Evolutionary conservation across 2,113 vertebrate species (phyloP).

Genomic region (Mastomys coucha): DNA sequence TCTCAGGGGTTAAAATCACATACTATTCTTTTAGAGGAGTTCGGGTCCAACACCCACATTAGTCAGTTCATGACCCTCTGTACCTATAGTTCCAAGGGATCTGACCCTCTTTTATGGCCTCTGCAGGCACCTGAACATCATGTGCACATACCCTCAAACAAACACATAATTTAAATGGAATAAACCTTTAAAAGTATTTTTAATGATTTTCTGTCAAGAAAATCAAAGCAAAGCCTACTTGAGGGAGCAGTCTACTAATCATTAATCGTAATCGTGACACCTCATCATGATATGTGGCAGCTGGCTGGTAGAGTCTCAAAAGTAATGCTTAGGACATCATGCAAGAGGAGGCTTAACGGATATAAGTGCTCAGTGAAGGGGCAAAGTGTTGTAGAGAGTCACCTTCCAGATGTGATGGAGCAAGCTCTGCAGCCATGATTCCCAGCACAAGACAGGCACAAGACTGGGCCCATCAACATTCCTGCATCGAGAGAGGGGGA

Average conservation of each 20-base stretch:
- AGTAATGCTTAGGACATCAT: not conserved
- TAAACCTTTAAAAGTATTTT: not conserved
- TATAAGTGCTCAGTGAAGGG: not conserved
- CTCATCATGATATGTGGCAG: not conserved
- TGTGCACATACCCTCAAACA: not conserved
- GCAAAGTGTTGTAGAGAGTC: not conserved
- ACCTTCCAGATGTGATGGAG: not conserved
- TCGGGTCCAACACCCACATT: not conserved
- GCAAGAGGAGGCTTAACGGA: not conserved
- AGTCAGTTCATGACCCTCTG: not conserved
- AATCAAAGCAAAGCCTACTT: slow-evolving; percentile 1
- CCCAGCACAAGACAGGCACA: not conserved
- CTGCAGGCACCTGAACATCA: not conserved
- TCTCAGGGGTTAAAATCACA: not conserved
- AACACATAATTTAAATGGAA: not conserved
- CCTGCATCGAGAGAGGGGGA: not conserved
- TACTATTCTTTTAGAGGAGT: not conserved
- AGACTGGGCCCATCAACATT: not conserved
- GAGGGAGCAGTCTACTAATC: not conserved
- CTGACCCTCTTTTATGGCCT: not conserved
- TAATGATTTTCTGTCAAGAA: slow-evolving; percentile 31
- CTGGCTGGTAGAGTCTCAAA: not conserved
- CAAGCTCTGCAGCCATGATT: not conserved
- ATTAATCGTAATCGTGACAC: not conserved
- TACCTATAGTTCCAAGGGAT: not conserved